Evolutionary conservation across 2,113 vertebrate species (phyloP).

Genomic region (Cyprinus carpio): DNA sequence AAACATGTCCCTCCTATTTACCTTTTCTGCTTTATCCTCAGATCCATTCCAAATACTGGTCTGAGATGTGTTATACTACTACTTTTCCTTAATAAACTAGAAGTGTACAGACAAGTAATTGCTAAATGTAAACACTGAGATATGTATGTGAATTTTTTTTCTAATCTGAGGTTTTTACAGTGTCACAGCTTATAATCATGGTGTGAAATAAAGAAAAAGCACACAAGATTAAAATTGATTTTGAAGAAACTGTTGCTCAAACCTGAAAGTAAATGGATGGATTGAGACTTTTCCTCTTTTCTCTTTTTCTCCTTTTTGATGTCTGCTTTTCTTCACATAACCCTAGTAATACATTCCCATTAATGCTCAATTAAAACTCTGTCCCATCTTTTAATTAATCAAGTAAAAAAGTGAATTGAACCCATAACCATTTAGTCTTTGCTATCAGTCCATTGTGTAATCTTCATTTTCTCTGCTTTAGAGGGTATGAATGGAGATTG

Average conservation of each 20-base stretch:
- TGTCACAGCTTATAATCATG: background rate
- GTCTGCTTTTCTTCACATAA: background rate
- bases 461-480: background rate
- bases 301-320: background rate
- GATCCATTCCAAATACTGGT: background rate
- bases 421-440: background rate
- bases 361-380: background rate
- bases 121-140: background rate
- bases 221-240: background rate
- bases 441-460: background rate
- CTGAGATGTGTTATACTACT: background rate
- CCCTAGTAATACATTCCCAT: background rate
- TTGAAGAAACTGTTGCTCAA: background rate
- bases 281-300: background rate
- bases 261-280: background rate
- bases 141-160: background rate
- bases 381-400: no score
- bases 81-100: background rate
- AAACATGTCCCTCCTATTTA: background rate
- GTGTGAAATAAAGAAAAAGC: background rate
- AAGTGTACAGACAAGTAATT: background rate
- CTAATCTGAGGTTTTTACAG: no score
- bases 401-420: no score
- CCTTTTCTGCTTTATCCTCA: background rate
- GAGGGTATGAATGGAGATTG: background rate